A percentile compares a stretch with the other conserved stretches of the same genome.
These are phyloP conservation scores for Sebastes trivittatus DNA, from an alignment of 2,797 vertebrate genomes.

Conservation along the genomic window DNA sequence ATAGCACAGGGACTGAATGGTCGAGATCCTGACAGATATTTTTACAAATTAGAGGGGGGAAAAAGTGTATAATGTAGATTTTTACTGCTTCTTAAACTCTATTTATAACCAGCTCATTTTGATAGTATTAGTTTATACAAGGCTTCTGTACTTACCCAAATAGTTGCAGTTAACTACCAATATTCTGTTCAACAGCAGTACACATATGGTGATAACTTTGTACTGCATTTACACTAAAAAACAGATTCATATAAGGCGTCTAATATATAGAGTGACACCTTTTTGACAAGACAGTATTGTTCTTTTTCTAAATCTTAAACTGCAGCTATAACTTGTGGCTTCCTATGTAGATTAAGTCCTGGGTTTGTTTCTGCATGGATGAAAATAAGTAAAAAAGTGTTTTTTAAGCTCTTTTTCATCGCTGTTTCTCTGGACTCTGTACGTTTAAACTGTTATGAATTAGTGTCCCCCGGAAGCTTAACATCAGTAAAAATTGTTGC, in stretches of 20 bases:
- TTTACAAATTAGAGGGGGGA: background rate
- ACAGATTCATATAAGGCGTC: background rate
- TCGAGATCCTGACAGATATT: conserved; percentile 5
- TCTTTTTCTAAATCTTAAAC: background rate
- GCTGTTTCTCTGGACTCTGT: background rate
- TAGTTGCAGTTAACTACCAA: background rate
- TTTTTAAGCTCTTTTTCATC: background rate
- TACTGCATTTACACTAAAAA: background rate
- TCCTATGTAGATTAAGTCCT: background rate
- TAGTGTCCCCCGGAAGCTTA: background rate
- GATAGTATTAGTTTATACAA: background rate
- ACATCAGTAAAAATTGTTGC: background rate
- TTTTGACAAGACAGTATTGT: background rate
- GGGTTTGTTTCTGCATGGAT: background rate
- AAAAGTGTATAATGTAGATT: background rate
- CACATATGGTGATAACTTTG: background rate
- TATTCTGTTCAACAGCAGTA: background rate
- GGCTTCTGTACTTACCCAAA: background rate
- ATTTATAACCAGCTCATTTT: background rate
- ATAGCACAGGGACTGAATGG: conserved; percentile 15
- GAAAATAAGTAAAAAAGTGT: background rate
- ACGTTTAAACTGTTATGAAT: background rate
- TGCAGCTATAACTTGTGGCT: background rate
- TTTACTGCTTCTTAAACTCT: background rate
- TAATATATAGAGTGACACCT: background rate